Percentiles rank a stretch among this genome's conserved stretches.
These are phyloP conservation scores for Sebastes hubbsi DNA, from an alignment of 2,797 vertebrate genomes.

Conservation along the genomic window DNA sequence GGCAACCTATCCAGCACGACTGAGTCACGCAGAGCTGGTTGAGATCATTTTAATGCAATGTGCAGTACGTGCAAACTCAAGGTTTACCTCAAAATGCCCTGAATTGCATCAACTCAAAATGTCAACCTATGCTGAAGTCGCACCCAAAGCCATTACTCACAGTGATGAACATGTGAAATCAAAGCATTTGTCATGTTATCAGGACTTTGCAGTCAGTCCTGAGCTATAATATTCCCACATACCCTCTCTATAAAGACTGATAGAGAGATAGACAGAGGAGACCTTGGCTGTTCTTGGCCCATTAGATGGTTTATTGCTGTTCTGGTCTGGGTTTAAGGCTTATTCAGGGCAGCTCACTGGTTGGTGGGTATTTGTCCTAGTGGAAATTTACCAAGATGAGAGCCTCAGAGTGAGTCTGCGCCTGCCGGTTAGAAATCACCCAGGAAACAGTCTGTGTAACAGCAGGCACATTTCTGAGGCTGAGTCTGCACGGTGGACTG, in stretches of 20 bases:
- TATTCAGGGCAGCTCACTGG: background rate
- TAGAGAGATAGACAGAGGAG: background rate
- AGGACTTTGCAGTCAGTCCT: background rate
- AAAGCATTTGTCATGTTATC: background rate
- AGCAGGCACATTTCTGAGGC: conserved; percentile 24
- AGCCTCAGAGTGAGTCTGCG: conserved; percentile 46
- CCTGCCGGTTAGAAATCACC: conserved; percentile 43
- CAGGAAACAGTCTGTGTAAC: conserved; percentile 43
- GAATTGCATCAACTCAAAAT: background rate
- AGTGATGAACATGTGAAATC: background rate
- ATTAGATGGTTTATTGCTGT: conserved; percentile 16
- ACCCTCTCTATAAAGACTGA: background rate
- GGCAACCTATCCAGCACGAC: too few species aligned
- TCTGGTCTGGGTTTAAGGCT: conserved; percentile 12
- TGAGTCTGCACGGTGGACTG: background rate
- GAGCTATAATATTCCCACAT: background rate
- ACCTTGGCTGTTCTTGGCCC: background rate
- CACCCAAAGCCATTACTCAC: background rate
- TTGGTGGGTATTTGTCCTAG: conserved; percentile 45
- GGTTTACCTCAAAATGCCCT: background rate
- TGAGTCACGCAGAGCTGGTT: background rate
- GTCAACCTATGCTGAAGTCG: background rate
- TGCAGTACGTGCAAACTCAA: background rate
- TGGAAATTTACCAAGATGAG: conserved; percentile 73
- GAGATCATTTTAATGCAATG: background rate